A percentile compares a stretch with the other conserved stretches of the same genome.
phyloP scores from a whole-genome alignment of 2,797 vertebrate species.

The Karalla daura region DNA sequence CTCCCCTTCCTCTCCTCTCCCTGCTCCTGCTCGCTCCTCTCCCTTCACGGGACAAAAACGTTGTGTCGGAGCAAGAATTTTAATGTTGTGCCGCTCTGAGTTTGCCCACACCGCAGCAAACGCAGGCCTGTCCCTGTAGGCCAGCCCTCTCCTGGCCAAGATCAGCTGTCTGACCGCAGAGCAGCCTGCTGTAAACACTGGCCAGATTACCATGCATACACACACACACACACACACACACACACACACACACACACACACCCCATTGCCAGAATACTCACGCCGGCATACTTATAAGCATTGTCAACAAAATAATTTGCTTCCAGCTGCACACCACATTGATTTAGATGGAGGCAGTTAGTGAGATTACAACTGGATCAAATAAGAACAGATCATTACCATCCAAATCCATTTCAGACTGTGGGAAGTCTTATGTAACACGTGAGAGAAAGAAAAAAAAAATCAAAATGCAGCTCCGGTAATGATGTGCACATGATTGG shows the following conservation, averaged over 20 bases:
- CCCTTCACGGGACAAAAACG: constrained; percentile 55
- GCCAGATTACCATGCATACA: constrained; percentile 75
- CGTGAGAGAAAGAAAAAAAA: constrained; percentile 7
- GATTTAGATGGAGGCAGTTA: constrained; percentile 57
- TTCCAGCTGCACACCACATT: constrained; percentile 63
- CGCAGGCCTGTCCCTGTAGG: constrained; percentile 57
- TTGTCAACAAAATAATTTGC: constrained; percentile 69
- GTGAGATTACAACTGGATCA: constrained; percentile 68
- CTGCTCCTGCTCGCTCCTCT: constrained; percentile 27
- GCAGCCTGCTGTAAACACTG: constrained; percentile 70
- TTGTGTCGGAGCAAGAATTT: constrained; percentile 63
- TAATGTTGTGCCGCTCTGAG: constrained; percentile 67
- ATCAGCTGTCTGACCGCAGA: constrained; percentile 79
- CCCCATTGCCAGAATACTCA: constrained; percentile 38
- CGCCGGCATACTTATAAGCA: constrained; percentile 66
- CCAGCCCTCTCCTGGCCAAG: constrained; percentile 69
- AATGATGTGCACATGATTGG: constrained; percentile 70
- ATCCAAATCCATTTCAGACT: constrained; percentile 65
- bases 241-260: constrained; percentile 24
- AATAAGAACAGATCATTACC: constrained; percentile 67
- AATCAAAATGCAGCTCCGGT: constrained; percentile 33
- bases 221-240: constrained; percentile 57
- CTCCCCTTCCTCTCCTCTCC: not conserved
- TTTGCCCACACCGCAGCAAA: constrained; percentile 69
- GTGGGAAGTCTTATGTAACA: constrained; percentile 69